Percentiles rank a stretch among this genome's conserved stretches.
Conservation (phyloP, 2,888 invertebrate species). For the Rhodophaea formosa region DNA sequence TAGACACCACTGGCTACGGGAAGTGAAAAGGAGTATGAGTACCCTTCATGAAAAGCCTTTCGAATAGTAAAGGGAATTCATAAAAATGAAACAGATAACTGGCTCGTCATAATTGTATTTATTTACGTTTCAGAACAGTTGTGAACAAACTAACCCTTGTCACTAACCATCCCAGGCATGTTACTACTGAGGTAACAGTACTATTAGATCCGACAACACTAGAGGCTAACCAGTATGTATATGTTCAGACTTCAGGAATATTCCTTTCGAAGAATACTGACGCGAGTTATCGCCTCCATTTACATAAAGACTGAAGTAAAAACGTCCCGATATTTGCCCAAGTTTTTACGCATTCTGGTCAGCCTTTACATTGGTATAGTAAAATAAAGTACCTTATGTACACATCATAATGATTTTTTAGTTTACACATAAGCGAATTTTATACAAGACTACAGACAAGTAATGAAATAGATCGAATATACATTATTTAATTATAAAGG, state of each 20-base stretch:
- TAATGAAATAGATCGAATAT: neutral
- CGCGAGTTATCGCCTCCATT: too few relatives aligned
- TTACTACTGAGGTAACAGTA: slow-evolving; percentile 26
- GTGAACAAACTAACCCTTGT: slow-evolving; percentile 46
- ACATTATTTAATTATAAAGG: neutral
- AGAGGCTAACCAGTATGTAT: too few relatives aligned
- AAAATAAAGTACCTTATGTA: slow-evolving; percentile 10
- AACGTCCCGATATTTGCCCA: too few relatives aligned
- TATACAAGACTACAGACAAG: neutral
- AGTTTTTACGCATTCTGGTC: too few relatives aligned
- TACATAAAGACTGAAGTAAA: too few relatives aligned
- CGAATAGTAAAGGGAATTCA: neutral
- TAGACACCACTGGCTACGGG: too few relatives aligned
- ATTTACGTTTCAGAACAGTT: slow-evolving; percentile 39
- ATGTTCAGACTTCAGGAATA: too few relatives aligned
- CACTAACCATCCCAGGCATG: slow-evolving; percentile 61
- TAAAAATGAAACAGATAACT: slow-evolving; percentile 1
- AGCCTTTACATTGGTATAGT: neutral
- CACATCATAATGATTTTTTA: neutral
- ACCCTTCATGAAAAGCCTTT: too few relatives aligned
- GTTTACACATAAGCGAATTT: slow-evolving; percentile 5
- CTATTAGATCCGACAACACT: neutral
- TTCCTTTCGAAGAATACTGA: too few relatives aligned
- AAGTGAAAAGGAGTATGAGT: too few relatives aligned
- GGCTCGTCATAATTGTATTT: slow-evolving; percentile 54